Evolutionary conservation across 2,888 invertebrate species (phyloP).

Genomic region (Lasioglossum pauxillum): DNA sequence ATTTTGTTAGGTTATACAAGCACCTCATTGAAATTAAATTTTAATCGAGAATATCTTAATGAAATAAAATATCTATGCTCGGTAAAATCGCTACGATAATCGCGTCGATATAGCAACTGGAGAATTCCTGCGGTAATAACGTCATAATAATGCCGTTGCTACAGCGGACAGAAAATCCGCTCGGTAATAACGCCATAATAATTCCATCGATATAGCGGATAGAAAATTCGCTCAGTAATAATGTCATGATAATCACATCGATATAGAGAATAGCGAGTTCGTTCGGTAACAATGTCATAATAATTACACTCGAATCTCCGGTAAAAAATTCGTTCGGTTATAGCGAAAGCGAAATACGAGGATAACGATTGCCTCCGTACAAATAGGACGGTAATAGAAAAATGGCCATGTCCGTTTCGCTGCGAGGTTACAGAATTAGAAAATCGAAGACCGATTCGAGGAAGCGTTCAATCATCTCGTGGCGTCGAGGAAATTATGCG

Average conservation of each 20-base stretch:
- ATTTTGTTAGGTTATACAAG: too few species aligned
- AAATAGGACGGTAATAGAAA: constrained; percentile 6
- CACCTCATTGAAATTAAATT: too few species aligned
- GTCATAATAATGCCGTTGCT: neutral
- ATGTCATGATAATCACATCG: neutral
- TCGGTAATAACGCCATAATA: neutral
- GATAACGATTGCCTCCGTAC: neutral
- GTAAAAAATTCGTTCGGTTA: neutral
- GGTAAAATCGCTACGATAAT: neutral
- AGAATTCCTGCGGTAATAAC: neutral
- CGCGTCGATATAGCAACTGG: neutral
- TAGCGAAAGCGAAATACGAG: neutral
- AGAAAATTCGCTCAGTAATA: neutral
- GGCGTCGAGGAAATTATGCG: neutral
- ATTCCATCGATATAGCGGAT: neutral
- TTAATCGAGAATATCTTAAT: too few species aligned
- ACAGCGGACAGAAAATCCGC: neutral
- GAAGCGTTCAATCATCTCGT: constrained; percentile 6
- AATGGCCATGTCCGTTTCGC: neutral
- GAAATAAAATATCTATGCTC: too few species aligned
- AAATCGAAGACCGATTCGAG: neutral
- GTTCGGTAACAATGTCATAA: neutral
- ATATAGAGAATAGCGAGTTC: neutral
- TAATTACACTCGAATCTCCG: neutral
- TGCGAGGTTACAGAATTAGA: neutral